Conservation (phyloP, 2,797 vertebrate species). For the Paguma larvata region DNA sequence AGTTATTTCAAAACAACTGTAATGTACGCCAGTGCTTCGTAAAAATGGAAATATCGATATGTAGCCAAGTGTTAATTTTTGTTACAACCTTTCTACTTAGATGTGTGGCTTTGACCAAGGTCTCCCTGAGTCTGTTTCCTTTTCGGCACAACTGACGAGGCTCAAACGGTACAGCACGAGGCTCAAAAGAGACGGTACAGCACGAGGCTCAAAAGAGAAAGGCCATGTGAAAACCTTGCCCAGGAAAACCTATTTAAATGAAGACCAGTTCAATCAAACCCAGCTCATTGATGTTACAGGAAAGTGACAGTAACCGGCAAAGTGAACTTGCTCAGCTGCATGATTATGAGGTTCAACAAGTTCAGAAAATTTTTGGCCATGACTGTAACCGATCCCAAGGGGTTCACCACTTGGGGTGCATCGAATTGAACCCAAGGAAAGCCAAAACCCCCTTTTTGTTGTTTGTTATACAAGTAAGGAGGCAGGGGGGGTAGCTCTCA, state of each 20-base stretch:
- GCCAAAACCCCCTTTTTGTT: not conserved
- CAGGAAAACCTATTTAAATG: not conserved
- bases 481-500: not conserved
- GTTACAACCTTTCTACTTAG: not conserved
- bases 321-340: not conserved
- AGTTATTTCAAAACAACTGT: not conserved
- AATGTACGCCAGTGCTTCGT: not conserved
- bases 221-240: accelerated
- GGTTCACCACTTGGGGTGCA: not conserved
- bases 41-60: not conserved
- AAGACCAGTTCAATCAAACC: not conserved
- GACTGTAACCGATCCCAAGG: not conserved
- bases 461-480: not conserved
- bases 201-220: not conserved
- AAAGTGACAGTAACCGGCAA: not conserved
- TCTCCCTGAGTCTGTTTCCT: not conserved
- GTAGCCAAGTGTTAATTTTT: not conserved
- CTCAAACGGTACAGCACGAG: not conserved
- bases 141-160: not conserved
- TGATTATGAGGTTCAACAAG: not conserved
- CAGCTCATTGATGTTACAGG: not conserved
- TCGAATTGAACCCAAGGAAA: not conserved
- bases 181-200: not conserved
- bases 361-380: not conserved
- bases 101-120: not conserved